phyloP scores from a whole-genome alignment of 2,888 invertebrate genomes.

The Drosophila koepferae region DNA sequence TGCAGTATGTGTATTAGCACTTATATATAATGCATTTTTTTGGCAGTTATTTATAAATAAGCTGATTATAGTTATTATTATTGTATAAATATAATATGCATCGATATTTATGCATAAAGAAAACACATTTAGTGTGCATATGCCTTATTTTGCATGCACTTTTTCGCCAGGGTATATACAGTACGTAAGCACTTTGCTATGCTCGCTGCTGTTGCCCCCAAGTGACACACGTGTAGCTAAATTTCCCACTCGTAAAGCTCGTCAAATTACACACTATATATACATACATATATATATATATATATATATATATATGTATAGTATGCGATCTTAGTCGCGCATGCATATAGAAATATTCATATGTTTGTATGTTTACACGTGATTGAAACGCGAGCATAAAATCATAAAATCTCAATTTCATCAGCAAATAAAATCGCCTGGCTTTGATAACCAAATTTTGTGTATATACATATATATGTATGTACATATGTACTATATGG shows the following conservation, averaged over 20 bases:
- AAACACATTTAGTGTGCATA: background rate
- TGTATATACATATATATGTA: background rate
- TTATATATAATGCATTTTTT: background rate
- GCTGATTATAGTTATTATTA: background rate
- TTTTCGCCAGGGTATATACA: background rate
- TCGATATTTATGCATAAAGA: background rate
- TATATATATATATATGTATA: background rate
- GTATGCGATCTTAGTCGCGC: constrained; percentile 3
- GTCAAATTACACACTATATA: constrained; percentile 12
- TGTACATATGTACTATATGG: background rate
- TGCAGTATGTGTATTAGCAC: background rate
- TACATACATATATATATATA: background rate
- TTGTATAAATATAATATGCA: background rate
- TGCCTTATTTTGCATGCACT: background rate
- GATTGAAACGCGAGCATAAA: constrained; percentile 45
- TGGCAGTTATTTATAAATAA: background rate
- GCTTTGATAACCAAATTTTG: background rate
- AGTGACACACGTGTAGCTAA: constrained; percentile 59
- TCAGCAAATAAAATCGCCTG: constrained; percentile 25
- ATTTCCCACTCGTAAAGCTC: constrained; percentile 24
- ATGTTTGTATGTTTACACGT: constrained; percentile 25
- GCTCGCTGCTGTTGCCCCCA: constrained; percentile 15
- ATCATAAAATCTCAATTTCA: constrained; percentile 37
- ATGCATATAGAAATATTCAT: background rate
- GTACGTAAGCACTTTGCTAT: constrained; percentile 3